Evolutionary conservation across 2,888 invertebrate genomes (phyloP).

Genomic region (Drepanosiphum platanoidis): DNA sequence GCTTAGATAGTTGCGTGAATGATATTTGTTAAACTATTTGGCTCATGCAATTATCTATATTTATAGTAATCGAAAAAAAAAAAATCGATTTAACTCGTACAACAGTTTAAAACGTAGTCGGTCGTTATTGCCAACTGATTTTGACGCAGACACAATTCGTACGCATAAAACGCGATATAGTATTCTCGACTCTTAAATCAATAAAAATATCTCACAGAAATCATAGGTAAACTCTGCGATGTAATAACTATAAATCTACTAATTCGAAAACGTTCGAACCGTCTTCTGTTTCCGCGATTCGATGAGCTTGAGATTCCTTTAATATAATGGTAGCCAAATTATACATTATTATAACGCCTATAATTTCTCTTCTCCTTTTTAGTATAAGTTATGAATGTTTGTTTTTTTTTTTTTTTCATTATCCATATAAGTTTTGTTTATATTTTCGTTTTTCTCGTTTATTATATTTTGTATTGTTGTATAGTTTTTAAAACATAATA

Average conservation of each 20-base stretch:
- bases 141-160: no score
- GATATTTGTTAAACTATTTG: conserved; percentile 24
- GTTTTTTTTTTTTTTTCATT: background rate
- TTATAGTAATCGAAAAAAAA: no score
- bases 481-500: conserved; percentile 33
- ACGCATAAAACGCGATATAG: no score
- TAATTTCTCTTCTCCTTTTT: background rate
- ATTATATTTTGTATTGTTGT: conserved; percentile 41
- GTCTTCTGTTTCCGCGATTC: conserved; percentile 14
- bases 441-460: conserved; percentile 8
- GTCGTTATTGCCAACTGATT: no score
- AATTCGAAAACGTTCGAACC: no score
- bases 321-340: background rate
- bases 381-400: background rate
- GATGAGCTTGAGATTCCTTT: background rate
- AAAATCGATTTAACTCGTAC: no score
- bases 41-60: conserved; percentile 48
- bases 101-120: no score
- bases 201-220: no score
- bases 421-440: background rate
- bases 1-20: conserved; percentile 45
- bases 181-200: no score
- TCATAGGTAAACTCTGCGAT: no score
- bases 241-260: no score
- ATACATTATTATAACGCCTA: no score